phyloP scores from a whole-genome alignment of 2,797 vertebrate species.

The Kryptopterus vitreolus region DNA sequence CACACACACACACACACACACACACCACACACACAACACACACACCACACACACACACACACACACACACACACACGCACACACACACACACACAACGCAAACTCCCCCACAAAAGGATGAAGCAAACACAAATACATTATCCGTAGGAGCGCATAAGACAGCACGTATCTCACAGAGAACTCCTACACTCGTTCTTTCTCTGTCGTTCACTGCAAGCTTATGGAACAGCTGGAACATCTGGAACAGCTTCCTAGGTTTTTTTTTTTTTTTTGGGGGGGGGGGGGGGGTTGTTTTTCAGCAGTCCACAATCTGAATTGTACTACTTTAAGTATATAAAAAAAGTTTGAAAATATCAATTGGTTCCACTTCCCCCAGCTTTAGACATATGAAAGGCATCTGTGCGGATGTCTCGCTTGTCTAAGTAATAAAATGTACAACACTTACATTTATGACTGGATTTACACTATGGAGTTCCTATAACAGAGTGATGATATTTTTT shows the following conservation, averaged over 20 bases:
- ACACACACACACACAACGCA: too few species aligned
- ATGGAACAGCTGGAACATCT: not conserved
- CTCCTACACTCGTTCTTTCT: not conserved
- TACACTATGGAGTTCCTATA: not conserved
- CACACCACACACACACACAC: slow-evolving; percentile 38
- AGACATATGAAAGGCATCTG: not conserved
- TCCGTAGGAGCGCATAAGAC: not conserved
- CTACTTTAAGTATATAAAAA: not conserved
- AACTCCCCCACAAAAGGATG: not conserved
- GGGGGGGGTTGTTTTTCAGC: not conserved
- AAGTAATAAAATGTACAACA: not conserved
- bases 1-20: slow-evolving; percentile 34
- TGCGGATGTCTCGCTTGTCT: not conserved
- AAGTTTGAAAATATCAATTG: not conserved
- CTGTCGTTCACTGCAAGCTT: not conserved
- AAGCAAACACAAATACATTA: slow-evolving; percentile 32
- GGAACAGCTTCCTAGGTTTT: not conserved
- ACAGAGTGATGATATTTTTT: not conserved
- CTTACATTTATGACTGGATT: not conserved
- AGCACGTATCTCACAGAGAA: not conserved
- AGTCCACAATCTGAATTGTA: not conserved
- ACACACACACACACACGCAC: slow-evolving; percentile 36
- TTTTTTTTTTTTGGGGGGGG: too few species aligned
- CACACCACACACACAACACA: slow-evolving; percentile 48
- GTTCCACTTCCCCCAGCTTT: not conserved